These are phyloP conservation scores for Pammene fasciana DNA, from an alignment of 2,888 invertebrate species.

Conservation along the genomic window DNA sequence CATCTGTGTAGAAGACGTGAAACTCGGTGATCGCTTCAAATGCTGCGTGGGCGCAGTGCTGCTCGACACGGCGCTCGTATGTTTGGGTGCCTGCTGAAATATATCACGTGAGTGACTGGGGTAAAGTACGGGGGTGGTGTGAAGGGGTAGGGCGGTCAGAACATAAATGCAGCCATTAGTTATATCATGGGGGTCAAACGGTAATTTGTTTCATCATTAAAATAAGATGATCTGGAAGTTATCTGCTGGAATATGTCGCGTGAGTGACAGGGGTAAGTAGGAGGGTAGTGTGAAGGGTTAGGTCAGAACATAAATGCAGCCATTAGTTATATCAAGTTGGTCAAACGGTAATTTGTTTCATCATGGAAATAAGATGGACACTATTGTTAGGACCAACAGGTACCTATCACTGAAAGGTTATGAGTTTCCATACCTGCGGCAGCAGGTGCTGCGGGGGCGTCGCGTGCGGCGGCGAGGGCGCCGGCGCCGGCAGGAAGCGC, in stretches of 20 bases:
- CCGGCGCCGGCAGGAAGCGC: slow-evolving; percentile 45
- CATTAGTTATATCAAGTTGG: slow-evolving; percentile 55
- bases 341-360: slow-evolving; percentile 67
- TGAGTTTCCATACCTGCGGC: slow-evolving; percentile 19
- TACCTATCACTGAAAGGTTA: too few species aligned
- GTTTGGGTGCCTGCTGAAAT: slow-evolving; percentile 57
- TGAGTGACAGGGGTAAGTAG: too few species aligned
- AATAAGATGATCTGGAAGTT: neutral
- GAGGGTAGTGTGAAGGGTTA: neutral
- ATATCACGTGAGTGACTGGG: neutral
- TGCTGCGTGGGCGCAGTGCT: slow-evolving; percentile 60
- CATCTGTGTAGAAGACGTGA: slow-evolving; percentile 64
- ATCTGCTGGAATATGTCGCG: neutral
- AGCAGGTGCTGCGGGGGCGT: slow-evolving; percentile 36
- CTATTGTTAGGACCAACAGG: too few species aligned
- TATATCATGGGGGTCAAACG: slow-evolving; percentile 60
- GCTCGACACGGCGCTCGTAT: slow-evolving; percentile 51
- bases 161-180: slow-evolving; percentile 62
- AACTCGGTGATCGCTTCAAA: slow-evolving; percentile 77
- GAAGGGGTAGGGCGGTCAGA: slow-evolving; percentile 47
- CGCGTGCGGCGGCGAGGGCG: slow-evolving; percentile 45
- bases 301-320: slow-evolving; percentile 64
- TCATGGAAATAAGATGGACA: too few species aligned
- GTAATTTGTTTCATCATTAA: slow-evolving; percentile 63
- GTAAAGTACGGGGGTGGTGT: neutral